Evolutionary conservation across 2,888 invertebrate genomes (phyloP).

Genomic region (Caradrina kadenii): DNA sequence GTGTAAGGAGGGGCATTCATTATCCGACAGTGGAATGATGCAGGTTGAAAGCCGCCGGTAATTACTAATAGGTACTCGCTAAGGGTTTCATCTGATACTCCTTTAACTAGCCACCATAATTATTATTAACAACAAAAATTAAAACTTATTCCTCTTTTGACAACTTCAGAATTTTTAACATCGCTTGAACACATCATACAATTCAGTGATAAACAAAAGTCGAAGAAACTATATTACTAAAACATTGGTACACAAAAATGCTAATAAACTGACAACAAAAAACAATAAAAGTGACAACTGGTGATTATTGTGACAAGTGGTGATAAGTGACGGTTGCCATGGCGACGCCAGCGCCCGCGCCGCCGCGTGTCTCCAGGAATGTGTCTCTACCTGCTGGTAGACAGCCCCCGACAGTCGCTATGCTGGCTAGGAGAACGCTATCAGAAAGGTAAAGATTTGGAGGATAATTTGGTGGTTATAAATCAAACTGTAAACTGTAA

Average conservation of each 20-base stretch:
- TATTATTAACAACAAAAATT: neutral
- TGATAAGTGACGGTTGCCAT: conserved; percentile 63
- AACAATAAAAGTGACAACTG: conserved; percentile 22
- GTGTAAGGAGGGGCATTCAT: no score
- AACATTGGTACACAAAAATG: conserved; percentile 34
- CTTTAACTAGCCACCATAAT: neutral
- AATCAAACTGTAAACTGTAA: no score
- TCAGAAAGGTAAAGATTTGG: conserved; percentile 83
- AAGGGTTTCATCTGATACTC: conserved; percentile 3
- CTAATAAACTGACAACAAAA: conserved; percentile 29
- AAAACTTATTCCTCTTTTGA: conserved; percentile 6
- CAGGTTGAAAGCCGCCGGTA: no score
- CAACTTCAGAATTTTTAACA: conserved; percentile 38
- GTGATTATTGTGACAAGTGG: conserved; percentile 34
- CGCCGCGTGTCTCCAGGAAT: conserved; percentile 85
- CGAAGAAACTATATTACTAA: neutral
- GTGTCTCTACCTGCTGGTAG: conserved; percentile 87
- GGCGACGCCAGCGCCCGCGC: conserved; percentile 80
- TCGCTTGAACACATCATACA: neutral
- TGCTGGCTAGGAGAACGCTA: conserved; percentile 83
- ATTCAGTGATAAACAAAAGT: conserved; percentile 28
- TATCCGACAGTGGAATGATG: no score
- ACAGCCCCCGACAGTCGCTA: conserved; percentile 82
- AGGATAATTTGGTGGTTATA: neutral
- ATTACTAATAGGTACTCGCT: neutral